These are phyloP conservation scores for Darwinula stevensoni DNA, from an alignment of 2,888 invertebrate species.

Conservation along the genomic window DNA sequence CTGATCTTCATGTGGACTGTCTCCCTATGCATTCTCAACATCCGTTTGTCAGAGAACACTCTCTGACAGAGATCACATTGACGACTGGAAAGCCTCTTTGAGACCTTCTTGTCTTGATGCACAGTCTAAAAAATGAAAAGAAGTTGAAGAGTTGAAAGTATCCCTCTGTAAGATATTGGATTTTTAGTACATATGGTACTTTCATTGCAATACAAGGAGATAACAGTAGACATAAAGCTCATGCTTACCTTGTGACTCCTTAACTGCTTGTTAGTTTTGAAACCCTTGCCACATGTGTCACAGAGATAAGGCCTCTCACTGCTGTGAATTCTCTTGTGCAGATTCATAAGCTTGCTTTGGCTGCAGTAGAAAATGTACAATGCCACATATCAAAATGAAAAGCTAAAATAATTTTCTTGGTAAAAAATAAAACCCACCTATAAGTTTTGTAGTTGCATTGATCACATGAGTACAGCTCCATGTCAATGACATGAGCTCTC, in stretches of 20 bases:
- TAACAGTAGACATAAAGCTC: slow-evolving; percentile 4
- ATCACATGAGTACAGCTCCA: slow-evolving; percentile 45
- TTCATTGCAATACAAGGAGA: too few relatives aligned
- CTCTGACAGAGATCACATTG: slow-evolving; percentile 30
- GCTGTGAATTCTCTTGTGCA: slow-evolving; percentile 43
- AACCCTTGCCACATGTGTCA: slow-evolving; percentile 32
- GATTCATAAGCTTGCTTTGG: slow-evolving; percentile 32
- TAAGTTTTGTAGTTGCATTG: slow-evolving; percentile 37
- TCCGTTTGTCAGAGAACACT: slow-evolving; percentile 23
- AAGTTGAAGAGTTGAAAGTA: too few relatives aligned
- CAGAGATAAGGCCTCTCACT: slow-evolving; percentile 25
- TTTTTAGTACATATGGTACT: too few relatives aligned
- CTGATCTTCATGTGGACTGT: slow-evolving; percentile 33
- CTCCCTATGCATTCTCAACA: slow-evolving; percentile 24
- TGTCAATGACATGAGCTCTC: slow-evolving; percentile 38
- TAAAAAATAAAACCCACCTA: too few relatives aligned
- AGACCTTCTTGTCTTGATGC: slow-evolving; percentile 16
- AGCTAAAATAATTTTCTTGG: slow-evolving; percentile 9
- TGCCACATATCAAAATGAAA: slow-evolving; percentile 11
- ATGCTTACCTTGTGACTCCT: slow-evolving; percentile 34
- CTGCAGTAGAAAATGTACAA: too few relatives aligned
- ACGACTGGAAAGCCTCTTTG: slow-evolving; percentile 29
- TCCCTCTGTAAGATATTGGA: too few relatives aligned
- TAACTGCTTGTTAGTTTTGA: slow-evolving; percentile 47
- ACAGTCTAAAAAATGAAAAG: slow-evolving; percentile 11